Evolutionary conservation across 1,140 invertebrate genomes (phyloP).

Genomic region (Drosophila leontia): DNA sequence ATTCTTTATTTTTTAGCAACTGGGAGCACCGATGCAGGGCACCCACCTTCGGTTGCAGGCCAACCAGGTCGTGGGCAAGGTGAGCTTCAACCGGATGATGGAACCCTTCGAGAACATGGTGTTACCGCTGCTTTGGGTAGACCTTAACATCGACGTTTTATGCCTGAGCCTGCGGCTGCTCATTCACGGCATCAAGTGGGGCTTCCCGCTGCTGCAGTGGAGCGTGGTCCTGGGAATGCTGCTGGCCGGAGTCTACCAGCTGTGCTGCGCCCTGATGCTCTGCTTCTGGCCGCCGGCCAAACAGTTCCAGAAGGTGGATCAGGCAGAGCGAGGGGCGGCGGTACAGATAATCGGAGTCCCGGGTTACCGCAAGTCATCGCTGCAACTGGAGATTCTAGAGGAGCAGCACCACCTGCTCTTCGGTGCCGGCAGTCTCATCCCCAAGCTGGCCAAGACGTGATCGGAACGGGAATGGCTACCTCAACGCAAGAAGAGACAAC

Average conservation of each 20-base stretch:
- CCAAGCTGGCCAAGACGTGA: conserved; percentile 32
- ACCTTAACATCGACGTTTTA: conserved; percentile 85
- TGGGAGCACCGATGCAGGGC: conserved; percentile 87
- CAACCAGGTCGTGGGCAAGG: conserved; percentile 88
- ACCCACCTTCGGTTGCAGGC: conserved; percentile 88
- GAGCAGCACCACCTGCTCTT: conserved; percentile 51
- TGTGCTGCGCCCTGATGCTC: conserved; percentile 79
- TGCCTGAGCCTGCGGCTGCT: conserved; percentile 68
- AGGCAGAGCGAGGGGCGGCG: conserved; percentile 26
- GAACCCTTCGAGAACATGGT: conserved; percentile 87
- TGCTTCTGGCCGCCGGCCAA: conserved; percentile 60
- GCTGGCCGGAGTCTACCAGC: conserved; percentile 79
- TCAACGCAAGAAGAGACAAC: conserved; percentile 38
- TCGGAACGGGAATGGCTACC: conserved; percentile 19
- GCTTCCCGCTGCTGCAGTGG: conserved; percentile 79
- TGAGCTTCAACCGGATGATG: conserved; percentile 86
- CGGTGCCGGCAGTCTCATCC: background rate
- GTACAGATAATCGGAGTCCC: conserved; percentile 9
- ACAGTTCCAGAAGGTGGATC: conserved; percentile 47
- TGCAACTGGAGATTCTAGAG: conserved; percentile 33
- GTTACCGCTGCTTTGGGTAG: conserved; percentile 89
- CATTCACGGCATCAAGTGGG: conserved; percentile 70
- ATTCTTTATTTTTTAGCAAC: conserved; percentile 79
- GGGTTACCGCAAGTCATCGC: conserved; percentile 35
- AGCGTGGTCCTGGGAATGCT: conserved; percentile 79